Base-by-base conservation (phyloP, 2,797 vertebrate species). In the Malurus splendens region DNA sequence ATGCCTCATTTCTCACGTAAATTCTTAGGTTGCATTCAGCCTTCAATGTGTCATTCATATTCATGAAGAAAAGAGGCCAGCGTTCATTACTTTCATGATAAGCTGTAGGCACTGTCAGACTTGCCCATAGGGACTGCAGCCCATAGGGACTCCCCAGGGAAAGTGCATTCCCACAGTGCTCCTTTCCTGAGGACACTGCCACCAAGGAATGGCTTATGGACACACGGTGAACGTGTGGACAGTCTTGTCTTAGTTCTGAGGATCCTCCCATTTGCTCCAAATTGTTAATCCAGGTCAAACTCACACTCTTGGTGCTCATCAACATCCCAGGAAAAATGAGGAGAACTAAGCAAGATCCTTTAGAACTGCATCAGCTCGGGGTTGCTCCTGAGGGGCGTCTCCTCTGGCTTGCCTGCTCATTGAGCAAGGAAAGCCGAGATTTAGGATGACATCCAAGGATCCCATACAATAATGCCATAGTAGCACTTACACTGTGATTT, bases 1-100 rank as follows among this genome's bases (percentile, higher is more conserved):
- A 96, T 95, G 97, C 93, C 90, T 96, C 96, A 96, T 97, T 97
- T 96, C 94, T 96, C 96, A 96, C 87, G 1, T 96, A 97, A 97
- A 97, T 96, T 96, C 94, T 95, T 95, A 93, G 95, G 96, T 94
- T 96, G 96, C 92, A 91, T 95, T 96, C 93, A 96, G 94, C 94
- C 94, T 96, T 96, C 95, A 84, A 93, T 91, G 33, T 41, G 20
- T 86, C 95, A 96, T 97, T 96, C 96, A 96, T 96, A 97, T 97
- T 96, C 96, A 96, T 96, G 95, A 95, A 93, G 81, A 55, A 91
- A 94, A 94, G 81, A 91, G 36, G 65, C 84, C 89, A 89, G 30
- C 38, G 80, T 93, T 96, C 94, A 94, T 96, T 95, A 93, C 77
- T 86, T 94, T 86, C 81, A 66, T 70, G 87, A 84, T 92, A 86